A percentile compares a stretch with the other conserved stretches of the same genome.
These are phyloP conservation scores for Micrasema longulum DNA, from an alignment of 1,140 invertebrate species.

Conservation along the genomic window DNA sequence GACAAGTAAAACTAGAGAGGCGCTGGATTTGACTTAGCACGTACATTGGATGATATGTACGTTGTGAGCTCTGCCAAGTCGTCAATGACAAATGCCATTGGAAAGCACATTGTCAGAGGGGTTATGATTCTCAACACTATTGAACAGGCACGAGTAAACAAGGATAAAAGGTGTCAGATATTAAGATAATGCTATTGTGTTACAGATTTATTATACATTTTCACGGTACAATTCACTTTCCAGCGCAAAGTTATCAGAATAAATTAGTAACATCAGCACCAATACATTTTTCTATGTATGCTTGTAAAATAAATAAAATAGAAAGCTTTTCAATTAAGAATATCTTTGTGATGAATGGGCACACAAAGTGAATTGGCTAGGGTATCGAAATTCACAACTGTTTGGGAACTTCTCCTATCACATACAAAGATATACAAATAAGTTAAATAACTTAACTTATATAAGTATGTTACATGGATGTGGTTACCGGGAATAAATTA, in stretches of 20 bases:
- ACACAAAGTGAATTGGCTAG: constrained; percentile 45
- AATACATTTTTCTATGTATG: constrained; percentile 45
- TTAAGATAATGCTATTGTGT: constrained; percentile 4
- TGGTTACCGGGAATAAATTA: constrained; percentile 30
- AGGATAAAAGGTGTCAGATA: no score
- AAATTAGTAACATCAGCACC: constrained; percentile 53
- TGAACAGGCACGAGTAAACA: no score
- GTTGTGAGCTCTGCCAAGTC: no score
- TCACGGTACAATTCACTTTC: constrained; percentile 38
- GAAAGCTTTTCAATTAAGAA: constrained; percentile 39
- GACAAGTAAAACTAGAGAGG: no score
- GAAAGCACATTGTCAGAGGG: no score
- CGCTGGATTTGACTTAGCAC: no score
- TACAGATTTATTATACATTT: constrained; percentile 52
- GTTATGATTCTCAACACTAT: no score
- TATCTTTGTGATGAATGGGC: constrained; percentile 32
- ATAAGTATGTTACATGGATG: constrained; percentile 46
- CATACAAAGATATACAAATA: constrained; percentile 45
- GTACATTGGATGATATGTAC: no score
- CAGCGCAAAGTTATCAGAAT: constrained; percentile 46
- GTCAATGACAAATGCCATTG: no score
- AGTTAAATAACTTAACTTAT: constrained; percentile 46
- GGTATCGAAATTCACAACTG: constrained; percentile 36
- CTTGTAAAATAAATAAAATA: constrained; percentile 48
- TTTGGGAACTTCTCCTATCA: constrained; percentile 37